Evolutionary conservation across 2,888 invertebrate species (phyloP), one percentile per base, ranked within the genome.

Genomic region (Creontiades dilutus): DNA sequence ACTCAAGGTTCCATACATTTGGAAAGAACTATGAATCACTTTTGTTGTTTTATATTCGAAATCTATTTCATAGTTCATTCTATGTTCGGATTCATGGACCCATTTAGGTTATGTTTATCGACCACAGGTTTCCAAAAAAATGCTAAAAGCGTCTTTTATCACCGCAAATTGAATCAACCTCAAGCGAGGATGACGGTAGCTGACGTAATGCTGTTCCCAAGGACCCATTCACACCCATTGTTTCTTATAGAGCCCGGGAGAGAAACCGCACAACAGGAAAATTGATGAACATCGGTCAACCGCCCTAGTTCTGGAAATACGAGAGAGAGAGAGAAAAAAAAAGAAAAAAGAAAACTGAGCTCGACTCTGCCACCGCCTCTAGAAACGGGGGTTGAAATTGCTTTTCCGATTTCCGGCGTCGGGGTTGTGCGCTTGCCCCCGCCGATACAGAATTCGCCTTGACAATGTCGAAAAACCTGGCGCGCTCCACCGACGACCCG

Each of bases 341-440:
- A n/a, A n/a, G n/a, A 61, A 68, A 68, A 68, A 68, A 68, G 23
- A 68, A 68, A 68, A 52, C 52, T 52, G 5, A 13, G 13, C 16
- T 27, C 13, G 23, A 12, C 68, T 68, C 61, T 37, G 23, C 68
- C 68, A 9, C 23, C 23, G 68, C 23, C 27, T 68, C 68, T 68
- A 12, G 68, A 68, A 68, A 68, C 23, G 68, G 27, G 68, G 68
- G 68, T 68, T n/a, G 68, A 68, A 68, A 68, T 68, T n/a, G 68
- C 19, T 68, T 23, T 68, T 19, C 68, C 68, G 68, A 23, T 68
- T 68, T 68, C 68, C 68, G 68, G 68, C 23, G 68, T 23, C 68
- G 68, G 68, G n/a, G 68, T 0, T 23, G 68, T 68, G 68, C 23
- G 68, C 68, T 68, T 68, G 68, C 27, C 68, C 68, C 23, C 23